phyloP scores from a whole-genome alignment of 64 coral and sea anemone species.

The Montipora sp. region DNA sequence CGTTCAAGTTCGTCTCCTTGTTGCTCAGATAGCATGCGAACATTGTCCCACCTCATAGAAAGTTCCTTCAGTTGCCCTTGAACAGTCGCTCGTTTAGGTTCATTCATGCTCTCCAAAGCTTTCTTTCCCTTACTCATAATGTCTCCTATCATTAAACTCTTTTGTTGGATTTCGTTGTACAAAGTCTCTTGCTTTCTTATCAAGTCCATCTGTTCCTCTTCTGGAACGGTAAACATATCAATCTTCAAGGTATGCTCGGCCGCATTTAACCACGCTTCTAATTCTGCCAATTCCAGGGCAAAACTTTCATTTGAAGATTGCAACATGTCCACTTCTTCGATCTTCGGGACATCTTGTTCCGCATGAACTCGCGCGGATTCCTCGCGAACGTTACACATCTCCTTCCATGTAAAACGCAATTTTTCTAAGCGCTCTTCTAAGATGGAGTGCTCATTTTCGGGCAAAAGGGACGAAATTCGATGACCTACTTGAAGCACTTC shows the following conservation, averaged over 20 bases:
- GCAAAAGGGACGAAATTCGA: constrained; percentile 26
- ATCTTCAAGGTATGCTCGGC: constrained; percentile 74
- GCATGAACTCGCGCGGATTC: constrained; percentile 53
- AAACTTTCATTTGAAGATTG: constrained; percentile 47
- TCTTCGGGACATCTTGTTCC: constrained; percentile 25
- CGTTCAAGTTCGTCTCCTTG: constrained; percentile 75
- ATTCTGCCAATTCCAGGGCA: constrained; percentile 49
- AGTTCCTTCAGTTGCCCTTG: constrained; percentile 53
- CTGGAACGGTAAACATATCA: constrained; percentile 88
- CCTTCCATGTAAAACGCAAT: constrained; percentile 33
- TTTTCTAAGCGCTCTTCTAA: constrained; percentile 34
- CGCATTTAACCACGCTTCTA: constrained; percentile 71
- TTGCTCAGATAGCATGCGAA: constrained; percentile 70
- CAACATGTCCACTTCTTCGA: constrained; percentile 41
- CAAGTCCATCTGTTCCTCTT: constrained; percentile 87
- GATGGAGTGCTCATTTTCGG: constrained; percentile 21
- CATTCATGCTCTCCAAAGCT: constrained; percentile 25
- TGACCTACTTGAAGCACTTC: constrained; percentile 52
- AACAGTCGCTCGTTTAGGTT: constrained; percentile 58
- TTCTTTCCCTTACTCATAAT: constrained; percentile 59
- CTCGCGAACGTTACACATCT: constrained; percentile 37
- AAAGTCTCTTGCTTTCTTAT: constrained; percentile 81
- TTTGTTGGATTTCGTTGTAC: constrained; percentile 71
- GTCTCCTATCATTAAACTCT: constrained; percentile 53
- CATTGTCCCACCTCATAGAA: constrained; percentile 63